Evolutionary conservation across 2,113 vertebrate genomes (phyloP).

Genomic region (Hyperopisus bebe): DNA sequence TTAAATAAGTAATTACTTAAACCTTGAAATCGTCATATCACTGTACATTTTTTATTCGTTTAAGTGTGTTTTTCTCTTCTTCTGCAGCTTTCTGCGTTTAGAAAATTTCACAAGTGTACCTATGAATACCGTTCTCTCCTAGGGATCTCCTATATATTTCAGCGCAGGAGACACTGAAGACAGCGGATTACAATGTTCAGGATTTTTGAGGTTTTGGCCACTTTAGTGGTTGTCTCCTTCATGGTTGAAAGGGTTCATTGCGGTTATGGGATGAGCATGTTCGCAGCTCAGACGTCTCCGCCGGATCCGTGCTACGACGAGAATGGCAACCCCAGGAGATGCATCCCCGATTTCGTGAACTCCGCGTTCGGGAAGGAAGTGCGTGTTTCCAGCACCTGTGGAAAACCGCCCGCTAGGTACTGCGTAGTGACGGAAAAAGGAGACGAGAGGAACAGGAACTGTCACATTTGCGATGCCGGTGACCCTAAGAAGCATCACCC

Average conservation of each 20-base stretch:
- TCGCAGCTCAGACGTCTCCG: constrained; percentile 85
- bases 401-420: constrained; percentile 76
- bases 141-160: constrained; percentile 27
- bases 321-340: constrained; percentile 87
- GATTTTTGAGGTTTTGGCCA: constrained; percentile 70
- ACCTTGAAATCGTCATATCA: not conserved
- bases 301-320: constrained; percentile 96
- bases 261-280: constrained; percentile 79
- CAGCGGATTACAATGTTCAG: constrained; percentile 59
- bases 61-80: constrained; percentile 2
- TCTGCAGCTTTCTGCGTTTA: not conserved
- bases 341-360: constrained; percentile 98
- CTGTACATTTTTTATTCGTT: not conserved
- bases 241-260: constrained; percentile 65
- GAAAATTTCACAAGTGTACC: not conserved
- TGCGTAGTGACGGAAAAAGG: constrained; percentile 87
- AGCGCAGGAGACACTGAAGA: constrained; percentile 42
- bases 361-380: constrained; percentile 96
- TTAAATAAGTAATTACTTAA: not conserved
- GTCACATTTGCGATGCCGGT: constrained; percentile 86
- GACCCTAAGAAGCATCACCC: constrained; percentile 88
- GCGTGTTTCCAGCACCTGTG: constrained; percentile 92
- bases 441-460: constrained; percentile 79
- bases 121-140: constrained; percentile 18
- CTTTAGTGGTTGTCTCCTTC: constrained; percentile 68